Conservation (phyloP, 2,797 vertebrate species). For the Peromyscus eremicus region DNA sequence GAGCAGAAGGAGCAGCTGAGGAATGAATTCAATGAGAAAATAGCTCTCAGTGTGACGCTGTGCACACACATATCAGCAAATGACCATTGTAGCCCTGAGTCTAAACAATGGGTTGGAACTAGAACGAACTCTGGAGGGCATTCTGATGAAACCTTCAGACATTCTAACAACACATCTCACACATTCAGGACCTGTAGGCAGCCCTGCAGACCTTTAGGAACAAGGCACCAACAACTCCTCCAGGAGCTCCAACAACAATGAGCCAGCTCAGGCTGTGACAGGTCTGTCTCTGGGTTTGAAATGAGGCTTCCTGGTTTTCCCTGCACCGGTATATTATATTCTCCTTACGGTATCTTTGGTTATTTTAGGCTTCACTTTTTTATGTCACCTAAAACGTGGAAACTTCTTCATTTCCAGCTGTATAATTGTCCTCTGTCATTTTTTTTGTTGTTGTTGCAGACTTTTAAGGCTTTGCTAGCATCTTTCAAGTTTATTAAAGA, state of each 20-base stretch:
- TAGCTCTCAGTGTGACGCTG: too few relatives aligned
- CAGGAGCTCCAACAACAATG: not conserved
- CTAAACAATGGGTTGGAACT: not conserved
- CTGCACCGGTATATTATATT: not conserved
- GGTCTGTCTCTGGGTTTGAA: not conserved
- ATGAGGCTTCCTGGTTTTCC: not conserved
- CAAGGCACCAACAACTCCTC: too few relatives aligned
- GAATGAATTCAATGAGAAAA: not conserved
- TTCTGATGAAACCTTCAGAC: not conserved
- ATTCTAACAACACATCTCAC: too few relatives aligned
- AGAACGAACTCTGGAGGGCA: too few relatives aligned
- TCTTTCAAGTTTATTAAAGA: slow-evolving; percentile 56
- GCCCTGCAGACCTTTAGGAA: not conserved
- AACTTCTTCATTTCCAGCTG: slow-evolving; percentile 58
- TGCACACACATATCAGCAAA: not conserved
- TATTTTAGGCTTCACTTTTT: slow-evolving; percentile 35
- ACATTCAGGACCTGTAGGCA: not conserved
- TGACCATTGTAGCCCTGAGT: not conserved
- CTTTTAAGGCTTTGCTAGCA: slow-evolving; percentile 14
- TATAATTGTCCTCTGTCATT: slow-evolving; percentile 61
- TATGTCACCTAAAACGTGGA: slow-evolving; percentile 1
- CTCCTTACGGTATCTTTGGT: not conserved
- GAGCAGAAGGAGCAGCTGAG: not conserved
- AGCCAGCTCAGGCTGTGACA: not conserved
- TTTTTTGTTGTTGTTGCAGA: not conserved